These are phyloP conservation scores for Tillus elongatus DNA, from an alignment of 2,888 invertebrate species.

Conservation along the genomic window DNA sequence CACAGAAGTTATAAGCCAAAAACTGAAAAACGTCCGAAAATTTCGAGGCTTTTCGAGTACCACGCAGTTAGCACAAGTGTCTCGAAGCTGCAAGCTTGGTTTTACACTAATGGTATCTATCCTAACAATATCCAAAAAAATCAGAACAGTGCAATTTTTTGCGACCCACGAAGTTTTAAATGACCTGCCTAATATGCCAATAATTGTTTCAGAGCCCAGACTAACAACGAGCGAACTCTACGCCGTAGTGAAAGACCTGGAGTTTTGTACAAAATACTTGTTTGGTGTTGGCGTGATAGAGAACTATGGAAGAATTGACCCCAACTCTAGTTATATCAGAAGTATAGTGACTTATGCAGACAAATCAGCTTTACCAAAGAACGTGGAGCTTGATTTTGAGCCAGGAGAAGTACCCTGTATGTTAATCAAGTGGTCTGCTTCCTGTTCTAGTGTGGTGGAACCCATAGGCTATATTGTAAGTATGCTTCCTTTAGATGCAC, in stretches of 20 bases:
- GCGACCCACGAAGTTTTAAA: too few species aligned
- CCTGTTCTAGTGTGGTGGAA: slow-evolving; percentile 30
- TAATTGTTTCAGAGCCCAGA: background rate
- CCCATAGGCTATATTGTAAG: slow-evolving; percentile 31
- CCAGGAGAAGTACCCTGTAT: slow-evolving; percentile 29
- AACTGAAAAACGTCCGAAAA: too few species aligned
- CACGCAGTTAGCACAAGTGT: too few species aligned
- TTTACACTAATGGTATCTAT: too few species aligned
- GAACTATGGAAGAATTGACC: slow-evolving; percentile 21
- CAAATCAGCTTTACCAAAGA: slow-evolving; percentile 22
- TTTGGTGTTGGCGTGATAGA: slow-evolving; percentile 25
- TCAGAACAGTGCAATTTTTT: too few species aligned
- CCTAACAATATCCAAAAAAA: too few species aligned
- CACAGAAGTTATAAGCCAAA: too few species aligned
- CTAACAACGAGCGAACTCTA: slow-evolving; percentile 21
- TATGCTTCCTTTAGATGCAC: too few species aligned
- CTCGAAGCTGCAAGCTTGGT: too few species aligned
- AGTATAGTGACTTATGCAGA: slow-evolving; percentile 28
- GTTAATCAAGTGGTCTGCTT: slow-evolving; percentile 31
- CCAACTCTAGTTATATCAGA: slow-evolving; percentile 24
- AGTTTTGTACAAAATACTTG: slow-evolving; percentile 29
- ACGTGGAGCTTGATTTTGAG: slow-evolving; percentile 29
- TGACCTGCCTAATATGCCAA: too few species aligned
- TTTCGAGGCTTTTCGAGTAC: too few species aligned
- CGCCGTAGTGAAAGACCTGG: slow-evolving; percentile 24